Evolutionary conservation across 2,113 vertebrate genomes (phyloP).

Genomic region (Chaetodon auriga): DNA sequence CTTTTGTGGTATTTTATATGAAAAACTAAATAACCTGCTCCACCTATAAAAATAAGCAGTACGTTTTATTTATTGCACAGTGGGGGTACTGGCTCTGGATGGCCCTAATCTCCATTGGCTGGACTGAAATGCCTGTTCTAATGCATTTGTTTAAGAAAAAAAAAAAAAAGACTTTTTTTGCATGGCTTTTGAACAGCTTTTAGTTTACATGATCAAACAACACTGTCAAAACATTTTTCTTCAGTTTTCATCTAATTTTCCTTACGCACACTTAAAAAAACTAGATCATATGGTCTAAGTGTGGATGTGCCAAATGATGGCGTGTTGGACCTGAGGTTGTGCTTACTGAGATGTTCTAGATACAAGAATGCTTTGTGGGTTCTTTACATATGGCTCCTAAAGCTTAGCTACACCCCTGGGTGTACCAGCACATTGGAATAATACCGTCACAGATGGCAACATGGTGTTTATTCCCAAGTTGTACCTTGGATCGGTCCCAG

Average conservation of each 20-base stretch:
- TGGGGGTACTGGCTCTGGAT: too few relatives aligned
- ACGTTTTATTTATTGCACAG: neutral
- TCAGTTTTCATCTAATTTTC: neutral
- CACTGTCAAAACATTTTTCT: neutral
- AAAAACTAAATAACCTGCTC: neutral
- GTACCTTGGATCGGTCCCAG: neutral
- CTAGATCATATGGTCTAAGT: neutral
- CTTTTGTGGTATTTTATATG: neutral
- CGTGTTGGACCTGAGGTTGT: neutral
- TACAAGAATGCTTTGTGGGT: neutral
- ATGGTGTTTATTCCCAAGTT: neutral
- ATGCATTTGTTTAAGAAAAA: too few relatives aligned
- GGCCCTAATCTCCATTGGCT: too few relatives aligned
- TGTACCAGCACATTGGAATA: neutral
- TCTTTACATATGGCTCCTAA: neutral
- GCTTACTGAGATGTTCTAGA: neutral
- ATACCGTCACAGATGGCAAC: neutral
- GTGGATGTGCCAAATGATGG: neutral
- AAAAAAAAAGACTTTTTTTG: neutral
- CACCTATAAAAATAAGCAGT: neutral
- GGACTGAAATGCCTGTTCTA: too few relatives aligned
- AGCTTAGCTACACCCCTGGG: neutral
- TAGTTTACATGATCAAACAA: neutral
- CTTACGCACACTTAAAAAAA: neutral
- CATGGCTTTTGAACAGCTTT: neutral